phyloP scores from a whole-genome alignment of 2,113 vertebrate species.

The Myanophis thanlyinensis region DNA sequence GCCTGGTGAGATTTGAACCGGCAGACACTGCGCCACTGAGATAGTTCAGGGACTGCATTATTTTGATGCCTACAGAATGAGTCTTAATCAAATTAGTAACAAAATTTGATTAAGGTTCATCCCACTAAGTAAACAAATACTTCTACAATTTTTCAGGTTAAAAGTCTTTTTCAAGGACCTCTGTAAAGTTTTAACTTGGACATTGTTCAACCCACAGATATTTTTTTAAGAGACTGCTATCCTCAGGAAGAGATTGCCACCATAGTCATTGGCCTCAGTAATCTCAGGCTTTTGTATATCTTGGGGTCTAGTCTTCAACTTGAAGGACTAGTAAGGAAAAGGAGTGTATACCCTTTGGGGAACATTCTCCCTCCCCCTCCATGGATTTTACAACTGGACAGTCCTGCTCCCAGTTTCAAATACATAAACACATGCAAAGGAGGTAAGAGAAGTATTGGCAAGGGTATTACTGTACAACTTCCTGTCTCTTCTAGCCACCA shows the following conservation, averaged over 20 bases:
- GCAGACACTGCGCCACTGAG: no score
- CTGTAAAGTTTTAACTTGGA: neutral
- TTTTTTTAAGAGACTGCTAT: neutral
- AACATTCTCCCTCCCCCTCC: neutral
- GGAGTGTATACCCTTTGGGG: no score
- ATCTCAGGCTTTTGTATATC: neutral
- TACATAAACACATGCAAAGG: neutral
- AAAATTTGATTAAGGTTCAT: neutral
- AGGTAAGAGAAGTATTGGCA: neutral
- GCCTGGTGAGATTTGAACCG: no score
- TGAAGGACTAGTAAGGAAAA: neutral
- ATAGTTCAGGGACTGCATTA: neutral
- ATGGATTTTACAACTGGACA: neutral
- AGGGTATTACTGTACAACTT: neutral
- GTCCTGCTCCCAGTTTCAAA: neutral
- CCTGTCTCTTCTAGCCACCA: neutral
- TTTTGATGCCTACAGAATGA: neutral
- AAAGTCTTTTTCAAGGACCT: neutral
- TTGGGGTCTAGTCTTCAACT: no score
- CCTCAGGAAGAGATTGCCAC: neutral
- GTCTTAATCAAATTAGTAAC: no score
- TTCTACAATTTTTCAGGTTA: neutral
- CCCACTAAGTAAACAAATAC: neutral
- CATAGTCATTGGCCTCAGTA: neutral
- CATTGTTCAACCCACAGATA: neutral